A percentile compares a stretch with the other conserved stretches of the same genome.
These are phyloP conservation scores for Hedya salicella DNA, from an alignment of 2,888 invertebrate species.

Conservation along the genomic window DNA sequence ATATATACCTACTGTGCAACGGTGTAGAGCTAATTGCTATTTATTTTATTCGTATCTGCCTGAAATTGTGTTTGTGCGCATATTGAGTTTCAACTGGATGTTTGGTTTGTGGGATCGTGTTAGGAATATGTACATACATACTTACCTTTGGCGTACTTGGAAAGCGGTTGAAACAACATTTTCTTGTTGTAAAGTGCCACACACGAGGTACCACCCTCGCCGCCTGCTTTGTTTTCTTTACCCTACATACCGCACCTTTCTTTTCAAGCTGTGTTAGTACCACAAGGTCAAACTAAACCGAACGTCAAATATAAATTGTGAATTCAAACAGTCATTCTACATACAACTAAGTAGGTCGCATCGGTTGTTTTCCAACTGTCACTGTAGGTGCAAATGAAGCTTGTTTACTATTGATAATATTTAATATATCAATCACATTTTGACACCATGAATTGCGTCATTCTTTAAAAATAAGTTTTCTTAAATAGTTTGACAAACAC, in stretches of 20 bases:
- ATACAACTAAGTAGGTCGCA: neutral
- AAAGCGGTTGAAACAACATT: slow-evolving; percentile 62
- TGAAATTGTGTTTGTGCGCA: slow-evolving; percentile 50
- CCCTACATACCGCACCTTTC: slow-evolving; percentile 53
- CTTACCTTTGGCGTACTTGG: too few relatives aligned
- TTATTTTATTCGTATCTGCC: slow-evolving; percentile 58
- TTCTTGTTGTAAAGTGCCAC: slow-evolving; percentile 58
- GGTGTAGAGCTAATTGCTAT: slow-evolving; percentile 56
- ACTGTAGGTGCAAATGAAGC: neutral
- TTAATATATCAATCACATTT: neutral
- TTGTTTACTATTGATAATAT: neutral
- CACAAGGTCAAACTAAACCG: slow-evolving; percentile 50
- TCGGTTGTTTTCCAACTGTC: neutral
- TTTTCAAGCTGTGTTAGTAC: slow-evolving; percentile 52
- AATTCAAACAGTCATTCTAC: neutral
- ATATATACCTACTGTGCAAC: slow-evolving; percentile 52
- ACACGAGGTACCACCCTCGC: slow-evolving; percentile 61
- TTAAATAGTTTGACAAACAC: slow-evolving; percentile 29
- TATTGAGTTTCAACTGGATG: slow-evolving; percentile 47
- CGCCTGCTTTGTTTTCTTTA: slow-evolving; percentile 62
- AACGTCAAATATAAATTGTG: neutral
- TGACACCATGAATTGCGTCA: slow-evolving; percentile 8
- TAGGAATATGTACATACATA: slow-evolving; percentile 1
- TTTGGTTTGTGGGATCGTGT: slow-evolving; percentile 52
- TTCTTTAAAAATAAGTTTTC: slow-evolving; percentile 40